A percentile compares a stretch with the other conserved stretches of the same genome.
These are phyloP conservation scores for Protomyctophum bolini DNA, from an alignment of 2,113 vertebrate species.

Conservation along the genomic window DNA sequence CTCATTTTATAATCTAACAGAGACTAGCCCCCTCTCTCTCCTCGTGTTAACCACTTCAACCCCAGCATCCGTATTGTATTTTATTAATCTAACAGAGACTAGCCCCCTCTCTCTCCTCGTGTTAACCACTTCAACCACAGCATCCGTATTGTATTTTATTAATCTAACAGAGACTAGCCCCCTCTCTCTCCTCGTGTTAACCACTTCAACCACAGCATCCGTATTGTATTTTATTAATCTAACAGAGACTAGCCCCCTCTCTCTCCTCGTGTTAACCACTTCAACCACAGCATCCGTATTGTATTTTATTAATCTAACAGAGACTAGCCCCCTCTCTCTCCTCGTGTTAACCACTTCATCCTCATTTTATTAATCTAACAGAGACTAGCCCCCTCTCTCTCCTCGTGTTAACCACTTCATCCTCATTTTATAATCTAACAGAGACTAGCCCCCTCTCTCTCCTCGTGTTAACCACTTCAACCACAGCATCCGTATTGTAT, in stretches of 20 bases:
- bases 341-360: neutral
- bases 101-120: neutral
- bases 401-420: neutral
- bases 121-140: neutral
- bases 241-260: neutral
- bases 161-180: too few species aligned
- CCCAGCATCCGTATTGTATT: too few species aligned
- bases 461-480: neutral
- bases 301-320: too few species aligned
- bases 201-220: slow-evolving; percentile 6
- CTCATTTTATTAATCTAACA: neutral
- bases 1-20: neutral
- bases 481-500: too few species aligned
- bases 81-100: too few species aligned
- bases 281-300: too few species aligned
- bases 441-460: neutral
- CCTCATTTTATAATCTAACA: neutral
- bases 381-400: neutral
- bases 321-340: neutral
- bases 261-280: neutral
- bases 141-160: too few species aligned
- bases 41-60: neutral
- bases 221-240: too few species aligned
- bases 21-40: neutral
- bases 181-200: neutral